Evolutionary conservation across 2,797 vertebrate genomes (phyloP).

Genomic region (Orestias chungarensis): DNA sequence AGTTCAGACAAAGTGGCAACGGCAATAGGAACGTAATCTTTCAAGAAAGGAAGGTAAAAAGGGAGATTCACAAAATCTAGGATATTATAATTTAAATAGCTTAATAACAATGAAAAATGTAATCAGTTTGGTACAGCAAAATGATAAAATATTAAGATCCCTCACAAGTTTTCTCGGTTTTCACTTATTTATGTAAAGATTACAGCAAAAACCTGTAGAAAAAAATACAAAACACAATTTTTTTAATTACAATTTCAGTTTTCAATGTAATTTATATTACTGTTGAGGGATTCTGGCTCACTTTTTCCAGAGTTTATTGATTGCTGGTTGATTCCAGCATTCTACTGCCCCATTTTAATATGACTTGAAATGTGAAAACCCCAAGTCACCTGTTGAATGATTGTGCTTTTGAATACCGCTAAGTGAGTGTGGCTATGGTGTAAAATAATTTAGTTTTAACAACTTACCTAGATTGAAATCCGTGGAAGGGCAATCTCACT

Average conservation of each 20-base stretch:
- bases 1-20: conserved; percentile 9
- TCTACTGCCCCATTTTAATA: neutral
- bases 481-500: conserved; percentile 87
- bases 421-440: neutral
- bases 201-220: neutral
- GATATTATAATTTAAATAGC: conserved; percentile 1
- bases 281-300: neutral
- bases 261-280: neutral
- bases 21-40: conserved; percentile 14
- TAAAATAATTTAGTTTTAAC: neutral
- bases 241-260: neutral
- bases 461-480: conserved; percentile 88
- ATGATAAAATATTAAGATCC: neutral
- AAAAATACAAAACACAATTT: neutral
- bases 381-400: neutral
- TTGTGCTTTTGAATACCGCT: neutral
- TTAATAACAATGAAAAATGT: neutral
- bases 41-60: conserved; percentile 7
- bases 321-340: neutral
- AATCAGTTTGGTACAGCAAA: neutral
- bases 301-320: too few species aligned
- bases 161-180: neutral
- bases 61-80: neutral
- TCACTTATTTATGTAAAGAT: neutral
- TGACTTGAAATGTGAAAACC: neutral